Base-by-base conservation (phyloP, 2,888 invertebrate species). In the Drosophila siamana region DNA sequence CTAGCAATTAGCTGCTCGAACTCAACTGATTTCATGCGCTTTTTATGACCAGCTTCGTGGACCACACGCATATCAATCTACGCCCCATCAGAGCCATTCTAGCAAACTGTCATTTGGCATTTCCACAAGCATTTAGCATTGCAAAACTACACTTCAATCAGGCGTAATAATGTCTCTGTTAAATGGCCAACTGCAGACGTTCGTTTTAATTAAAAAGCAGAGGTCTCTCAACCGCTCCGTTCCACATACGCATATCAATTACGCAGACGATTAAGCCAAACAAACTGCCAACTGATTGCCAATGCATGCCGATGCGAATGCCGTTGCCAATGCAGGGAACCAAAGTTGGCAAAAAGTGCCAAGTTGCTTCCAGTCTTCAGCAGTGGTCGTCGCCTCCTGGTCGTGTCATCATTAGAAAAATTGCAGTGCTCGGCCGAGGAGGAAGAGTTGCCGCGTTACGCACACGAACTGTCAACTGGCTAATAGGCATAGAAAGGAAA, bases 201-300 rank as follows among this genome's bases (percentile, higher is more conserved):
- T 75, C 68, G 68, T 62, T 83, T 83, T 88, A 83, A 83, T 88
- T 83, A 88, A 83, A 79, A 79, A 74, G 56, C 52, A 50, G 52
- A 60, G 50, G 33, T 60, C 64, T 19, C 19, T 30, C 47, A 28
- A 19, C 16, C 19, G 8, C 16, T 11, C 30, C 36, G 43, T 33
- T 19, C n/a, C 55, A 74, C 65, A 64, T 47, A 68, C 66, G 80
- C 79, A 81, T 85, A 84, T 88, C 84, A 84, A 87, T 84, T 84
- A 85, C 82, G 74, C 66, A 72, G 79, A 47, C 89, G 87, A 87
- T 85, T 85, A 81, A 88, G 88, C 82, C 88, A 87, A 89, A 85
- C 88, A 82, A 85, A 85, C 89, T 88, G 76, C 77, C 87, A 84
- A 85, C 85, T 86, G 89, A 85, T 85, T 86, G 89, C 59, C 85